phyloP scores from a whole-genome alignment of 1,140 invertebrate genomes.

The Rhyacophila brunnea region DNA sequence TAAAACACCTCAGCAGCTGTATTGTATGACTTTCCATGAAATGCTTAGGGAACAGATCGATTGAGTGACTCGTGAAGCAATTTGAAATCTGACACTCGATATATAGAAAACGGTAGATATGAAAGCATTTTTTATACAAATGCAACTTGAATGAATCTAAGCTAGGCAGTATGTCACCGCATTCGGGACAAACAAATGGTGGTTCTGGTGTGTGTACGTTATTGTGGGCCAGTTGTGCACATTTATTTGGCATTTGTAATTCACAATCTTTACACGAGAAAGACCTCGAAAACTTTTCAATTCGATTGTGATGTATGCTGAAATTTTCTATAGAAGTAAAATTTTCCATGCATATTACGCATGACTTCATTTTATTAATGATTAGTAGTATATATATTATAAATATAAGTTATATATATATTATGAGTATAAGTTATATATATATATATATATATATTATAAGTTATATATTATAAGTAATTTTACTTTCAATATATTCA shows the following conservation, averaged over 20 bases:
- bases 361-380: background rate
- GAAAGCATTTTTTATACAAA: constrained; percentile 53
- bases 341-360: background rate
- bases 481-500: background rate
- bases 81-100: constrained; percentile 45
- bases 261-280: constrained; percentile 48
- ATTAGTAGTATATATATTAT: background rate
- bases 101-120: constrained; percentile 49
- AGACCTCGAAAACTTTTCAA: constrained; percentile 43
- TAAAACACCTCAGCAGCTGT: constrained; percentile 48
- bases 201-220: constrained; percentile 47
- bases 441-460: too few relatives aligned
- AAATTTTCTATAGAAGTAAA: background rate
- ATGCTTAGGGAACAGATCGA: constrained; percentile 46
- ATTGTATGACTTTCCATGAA: constrained; percentile 48
- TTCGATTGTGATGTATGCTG: constrained; percentile 17
- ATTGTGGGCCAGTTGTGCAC: constrained; percentile 49
- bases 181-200: constrained; percentile 56
- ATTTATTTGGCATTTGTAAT: constrained; percentile 47
- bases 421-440: too few relatives aligned
- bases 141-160: constrained; percentile 46
- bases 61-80: constrained; percentile 42
- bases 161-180: constrained; percentile 46
- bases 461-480: too few relatives aligned
- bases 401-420: too few relatives aligned